Percentiles rank a stretch among this genome's conserved stretches.
These are phyloP conservation scores for Pocillopora grandis DNA, from an alignment of 92 coral and sea anemone species.

Conservation along the genomic window DNA sequence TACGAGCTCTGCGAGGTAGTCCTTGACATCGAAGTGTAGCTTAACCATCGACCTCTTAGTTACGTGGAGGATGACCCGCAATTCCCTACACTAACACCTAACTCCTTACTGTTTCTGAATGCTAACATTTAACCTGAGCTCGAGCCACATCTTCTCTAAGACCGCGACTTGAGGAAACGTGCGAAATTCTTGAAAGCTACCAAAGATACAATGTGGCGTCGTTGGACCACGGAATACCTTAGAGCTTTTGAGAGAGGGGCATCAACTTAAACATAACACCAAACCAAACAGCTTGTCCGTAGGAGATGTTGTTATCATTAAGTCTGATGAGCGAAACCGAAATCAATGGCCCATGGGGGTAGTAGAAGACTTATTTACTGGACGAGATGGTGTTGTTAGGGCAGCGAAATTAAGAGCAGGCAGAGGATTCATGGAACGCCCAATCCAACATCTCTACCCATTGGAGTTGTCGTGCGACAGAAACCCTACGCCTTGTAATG, in stretches of 20 bases:
- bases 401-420: no score
- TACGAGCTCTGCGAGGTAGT: slow-evolving; percentile 49
- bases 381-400: slow-evolving; percentile 9
- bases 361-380: slow-evolving; percentile 25
- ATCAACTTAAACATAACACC: slow-evolving; percentile 32
- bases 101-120: slow-evolving; percentile 47
- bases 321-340: slow-evolving; percentile 46
- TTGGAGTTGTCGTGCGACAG: no score
- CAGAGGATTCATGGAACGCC: no score
- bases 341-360: slow-evolving; percentile 43
- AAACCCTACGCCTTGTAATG: no score
- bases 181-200: slow-evolving; percentile 46
- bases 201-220: slow-evolving; percentile 58
- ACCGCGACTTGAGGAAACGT: slow-evolving; percentile 47
- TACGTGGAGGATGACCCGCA: slow-evolving; percentile 53
- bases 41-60: slow-evolving; percentile 53
- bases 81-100: slow-evolving; percentile 54
- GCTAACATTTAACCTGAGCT: slow-evolving; percentile 46
- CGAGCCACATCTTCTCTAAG: slow-evolving; percentile 37
- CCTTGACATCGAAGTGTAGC: slow-evolving; percentile 39
- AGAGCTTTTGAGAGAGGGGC: slow-evolving; percentile 53
- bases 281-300: slow-evolving; percentile 13
- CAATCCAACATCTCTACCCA: no score
- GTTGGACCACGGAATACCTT: slow-evolving; percentile 53
- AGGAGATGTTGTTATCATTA: slow-evolving; percentile 43